Percentiles rank a stretch among this genome's conserved stretches.
Conservation (phyloP, 2,797 vertebrate species). For the Novumbra hubbsi region DNA sequence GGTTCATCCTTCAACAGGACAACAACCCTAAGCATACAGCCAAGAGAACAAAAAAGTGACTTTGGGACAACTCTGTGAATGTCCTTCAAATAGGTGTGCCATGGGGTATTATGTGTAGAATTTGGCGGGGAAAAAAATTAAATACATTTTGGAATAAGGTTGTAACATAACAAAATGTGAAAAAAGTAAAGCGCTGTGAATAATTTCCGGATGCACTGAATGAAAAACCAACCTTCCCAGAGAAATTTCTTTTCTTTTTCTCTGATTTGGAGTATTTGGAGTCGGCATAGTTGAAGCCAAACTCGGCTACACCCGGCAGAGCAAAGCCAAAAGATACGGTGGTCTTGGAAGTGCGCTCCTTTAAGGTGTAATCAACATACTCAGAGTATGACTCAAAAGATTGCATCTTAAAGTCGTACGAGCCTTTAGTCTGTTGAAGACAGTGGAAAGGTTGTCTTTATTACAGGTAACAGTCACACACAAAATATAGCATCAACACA, state of each 20-base stretch:
- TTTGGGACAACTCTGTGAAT: too few species aligned
- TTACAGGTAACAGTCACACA: background rate
- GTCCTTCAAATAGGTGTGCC: too few species aligned
- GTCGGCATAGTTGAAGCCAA: constrained; percentile 67
- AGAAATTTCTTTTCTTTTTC: constrained; percentile 73
- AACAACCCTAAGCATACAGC: too few species aligned
- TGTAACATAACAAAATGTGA: too few species aligned
- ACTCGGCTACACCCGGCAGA: constrained; percentile 54
- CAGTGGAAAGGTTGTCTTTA: background rate
- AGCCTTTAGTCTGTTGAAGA: constrained; percentile 82
- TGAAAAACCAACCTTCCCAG: constrained; percentile 72
- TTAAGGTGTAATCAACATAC: constrained; percentile 66
- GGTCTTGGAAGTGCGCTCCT: constrained; percentile 31
- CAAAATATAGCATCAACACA: background rate
- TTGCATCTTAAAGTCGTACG: constrained; percentile 79
- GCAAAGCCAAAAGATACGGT: constrained; percentile 66
- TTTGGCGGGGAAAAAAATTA: too few species aligned
- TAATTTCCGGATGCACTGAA: too few species aligned
- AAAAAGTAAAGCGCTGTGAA: too few species aligned
- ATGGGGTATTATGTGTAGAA: too few species aligned
- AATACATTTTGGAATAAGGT: too few species aligned
- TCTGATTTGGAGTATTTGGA: constrained; percentile 70
- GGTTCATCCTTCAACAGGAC: too few species aligned
- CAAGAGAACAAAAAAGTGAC: too few species aligned
- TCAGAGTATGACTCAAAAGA: constrained; percentile 79